These are phyloP conservation scores for Achlya flavicornis DNA, from an alignment of 2,888 invertebrate species.

Conservation along the genomic window DNA sequence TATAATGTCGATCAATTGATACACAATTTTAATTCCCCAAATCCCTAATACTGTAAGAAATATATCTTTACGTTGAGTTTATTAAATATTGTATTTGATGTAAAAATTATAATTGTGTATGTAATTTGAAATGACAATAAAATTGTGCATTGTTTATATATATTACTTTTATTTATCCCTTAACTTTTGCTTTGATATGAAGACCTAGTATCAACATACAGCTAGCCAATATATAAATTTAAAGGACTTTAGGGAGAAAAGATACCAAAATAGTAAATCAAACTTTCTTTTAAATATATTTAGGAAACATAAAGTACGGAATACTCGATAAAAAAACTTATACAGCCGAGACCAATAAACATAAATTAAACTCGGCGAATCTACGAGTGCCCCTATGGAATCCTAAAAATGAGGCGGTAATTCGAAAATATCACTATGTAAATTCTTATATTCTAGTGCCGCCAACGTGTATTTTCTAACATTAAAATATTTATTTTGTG, in stretches of 20 bases:
- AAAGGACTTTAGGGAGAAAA: not conserved
- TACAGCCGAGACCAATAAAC: not conserved
- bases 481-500: slow-evolving; percentile 1
- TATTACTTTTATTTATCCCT: slow-evolving; percentile 38
- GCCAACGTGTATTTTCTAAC: not conserved
- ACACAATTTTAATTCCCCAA: slow-evolving; percentile 81
- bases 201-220: not conserved
- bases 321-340: not conserved
- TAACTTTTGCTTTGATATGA: not conserved
- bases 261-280: slow-evolving; percentile 2
- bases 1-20: slow-evolving; percentile 63
- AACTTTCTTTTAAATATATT: slow-evolving; percentile 1
- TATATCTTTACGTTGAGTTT: slow-evolving; percentile 30
- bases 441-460: slow-evolving; percentile 6
- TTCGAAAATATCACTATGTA: slow-evolving; percentile 5
- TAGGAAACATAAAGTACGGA: not conserved
- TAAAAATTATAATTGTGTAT: slow-evolving; percentile 80
- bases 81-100: slow-evolving; percentile 52
- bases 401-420: not conserved
- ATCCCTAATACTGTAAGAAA: slow-evolving; percentile 43
- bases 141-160: slow-evolving; percentile 70
- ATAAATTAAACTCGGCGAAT: not conserved
- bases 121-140: slow-evolving; percentile 78
- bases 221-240: not conserved
- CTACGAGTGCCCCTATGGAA: not conserved